Evolutionary conservation across 2,888 invertebrate species (phyloP).

Genomic region (Micoletzkya japonica): DNA sequence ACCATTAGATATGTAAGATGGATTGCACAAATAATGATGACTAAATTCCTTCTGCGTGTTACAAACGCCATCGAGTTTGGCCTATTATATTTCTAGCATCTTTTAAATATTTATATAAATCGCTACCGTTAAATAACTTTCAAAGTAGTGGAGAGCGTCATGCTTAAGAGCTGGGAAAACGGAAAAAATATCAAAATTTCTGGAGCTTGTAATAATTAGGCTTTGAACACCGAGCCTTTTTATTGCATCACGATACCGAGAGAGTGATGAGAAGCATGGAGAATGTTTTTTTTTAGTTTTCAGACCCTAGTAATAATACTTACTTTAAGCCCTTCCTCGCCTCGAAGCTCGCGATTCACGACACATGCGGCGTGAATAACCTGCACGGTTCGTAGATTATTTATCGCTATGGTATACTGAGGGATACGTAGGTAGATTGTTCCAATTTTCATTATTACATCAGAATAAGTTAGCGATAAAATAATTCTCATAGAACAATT

Average conservation of each 20-base stretch:
- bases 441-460: too few species aligned
- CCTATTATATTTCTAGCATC: not conserved
- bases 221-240: too few species aligned
- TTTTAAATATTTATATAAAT: too few species aligned
- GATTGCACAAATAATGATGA: not conserved
- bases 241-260: too few species aligned
- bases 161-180: too few species aligned
- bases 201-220: too few species aligned
- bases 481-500: not conserved
- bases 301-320: slow-evolving; percentile 57
- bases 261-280: not conserved
- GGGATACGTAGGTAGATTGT: too few species aligned
- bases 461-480: not conserved
- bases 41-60: not conserved
- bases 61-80: not conserved
- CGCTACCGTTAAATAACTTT: too few species aligned
- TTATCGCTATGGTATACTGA: too few species aligned
- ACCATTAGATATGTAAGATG: too few species aligned
- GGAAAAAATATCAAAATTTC: too few species aligned
- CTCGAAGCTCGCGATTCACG: slow-evolving; percentile 73
- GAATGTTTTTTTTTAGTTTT: not conserved
- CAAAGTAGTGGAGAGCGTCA: too few species aligned
- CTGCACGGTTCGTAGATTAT: slow-evolving; percentile 56
- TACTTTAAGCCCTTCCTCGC: slow-evolving; percentile 74
- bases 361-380: slow-evolving; percentile 58